Conservation (phyloP, 2,888 invertebrate species). For the Atrina japonica region DNA sequence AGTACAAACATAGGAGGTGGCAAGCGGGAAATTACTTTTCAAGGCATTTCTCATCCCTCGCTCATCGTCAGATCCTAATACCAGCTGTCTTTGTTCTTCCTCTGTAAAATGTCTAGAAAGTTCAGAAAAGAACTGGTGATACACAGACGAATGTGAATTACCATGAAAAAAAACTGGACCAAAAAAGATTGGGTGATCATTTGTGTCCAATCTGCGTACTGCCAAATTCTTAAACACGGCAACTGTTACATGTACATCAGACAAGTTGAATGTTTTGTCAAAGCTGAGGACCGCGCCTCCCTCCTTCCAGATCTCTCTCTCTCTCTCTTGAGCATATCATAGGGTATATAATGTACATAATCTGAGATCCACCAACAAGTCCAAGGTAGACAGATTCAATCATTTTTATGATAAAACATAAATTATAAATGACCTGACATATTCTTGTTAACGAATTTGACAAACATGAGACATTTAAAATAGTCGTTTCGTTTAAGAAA, state of each 20-base stretch:
- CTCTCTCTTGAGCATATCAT: too few species aligned
- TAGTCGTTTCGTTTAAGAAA: too few species aligned
- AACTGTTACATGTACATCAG: constrained; percentile 17
- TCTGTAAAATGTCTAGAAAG: constrained; percentile 7
- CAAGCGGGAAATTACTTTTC: background rate
- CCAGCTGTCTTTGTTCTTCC: background rate
- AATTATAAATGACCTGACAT: too few species aligned
- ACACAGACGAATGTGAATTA: background rate
- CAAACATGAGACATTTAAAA: too few species aligned
- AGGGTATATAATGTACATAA: too few species aligned
- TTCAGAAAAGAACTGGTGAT: constrained; percentile 20
- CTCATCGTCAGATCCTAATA: constrained; percentile 16
- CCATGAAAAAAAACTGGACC: constrained; percentile 12
- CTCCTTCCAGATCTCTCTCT: too few species aligned
- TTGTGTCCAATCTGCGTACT: constrained; percentile 1
- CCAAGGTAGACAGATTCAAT: too few species aligned
- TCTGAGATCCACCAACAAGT: too few species aligned
- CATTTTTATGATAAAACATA: too few species aligned
- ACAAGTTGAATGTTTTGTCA: constrained; percentile 21
- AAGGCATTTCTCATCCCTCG: background rate
- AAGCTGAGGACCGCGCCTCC: constrained; percentile 1
- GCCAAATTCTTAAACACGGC: constrained; percentile 13
- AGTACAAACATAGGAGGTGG: constrained; percentile 8
- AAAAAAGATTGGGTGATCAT: constrained; percentile 13
- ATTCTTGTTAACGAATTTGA: too few species aligned